phyloP scores from a whole-genome alignment of 2,113 vertebrate genomes.

The Pluvianellus socialis region DNA sequence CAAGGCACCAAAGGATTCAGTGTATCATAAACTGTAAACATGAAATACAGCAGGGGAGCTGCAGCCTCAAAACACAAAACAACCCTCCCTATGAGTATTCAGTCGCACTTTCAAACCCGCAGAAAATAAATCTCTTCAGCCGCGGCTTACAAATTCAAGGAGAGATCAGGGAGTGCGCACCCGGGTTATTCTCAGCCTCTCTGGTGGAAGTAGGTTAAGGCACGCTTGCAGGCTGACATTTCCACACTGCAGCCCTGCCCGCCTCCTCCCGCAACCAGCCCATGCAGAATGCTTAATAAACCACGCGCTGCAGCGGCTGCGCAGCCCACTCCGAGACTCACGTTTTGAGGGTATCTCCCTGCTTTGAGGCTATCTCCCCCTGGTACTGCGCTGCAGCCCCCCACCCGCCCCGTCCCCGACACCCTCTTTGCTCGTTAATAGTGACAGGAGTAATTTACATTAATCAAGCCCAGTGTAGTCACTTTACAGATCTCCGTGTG shows the following conservation, averaged over 20 bases:
- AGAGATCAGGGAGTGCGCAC: neutral
- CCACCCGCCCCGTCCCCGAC: too few species aligned
- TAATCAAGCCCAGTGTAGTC: rapidly evolving
- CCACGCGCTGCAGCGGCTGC: neutral
- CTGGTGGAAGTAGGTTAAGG: neutral
- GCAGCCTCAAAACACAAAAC: conserved; percentile 32
- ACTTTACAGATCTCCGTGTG: neutral
- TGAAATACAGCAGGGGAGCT: conserved; percentile 40
- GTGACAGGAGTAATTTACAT: neutral
- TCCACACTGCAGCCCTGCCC: neutral
- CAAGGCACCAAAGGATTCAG: neutral
- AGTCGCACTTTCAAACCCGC: neutral
- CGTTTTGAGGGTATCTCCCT: neutral
- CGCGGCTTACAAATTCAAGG: neutral
- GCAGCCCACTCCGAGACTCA: neutral
- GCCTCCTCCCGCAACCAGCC: neutral
- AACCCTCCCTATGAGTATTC: neutral
- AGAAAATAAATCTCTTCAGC: neutral
- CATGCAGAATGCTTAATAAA: neutral
- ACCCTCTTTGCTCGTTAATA: rapidly evolving
- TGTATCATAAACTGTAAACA: neutral
- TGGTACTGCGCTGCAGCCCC: neutral
- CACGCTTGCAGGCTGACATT: neutral
- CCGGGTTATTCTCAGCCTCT: neutral
- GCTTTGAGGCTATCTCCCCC: neutral